Conservation (phyloP, 1,140 invertebrate genomes). For the Chrysopa pallens region DNA sequence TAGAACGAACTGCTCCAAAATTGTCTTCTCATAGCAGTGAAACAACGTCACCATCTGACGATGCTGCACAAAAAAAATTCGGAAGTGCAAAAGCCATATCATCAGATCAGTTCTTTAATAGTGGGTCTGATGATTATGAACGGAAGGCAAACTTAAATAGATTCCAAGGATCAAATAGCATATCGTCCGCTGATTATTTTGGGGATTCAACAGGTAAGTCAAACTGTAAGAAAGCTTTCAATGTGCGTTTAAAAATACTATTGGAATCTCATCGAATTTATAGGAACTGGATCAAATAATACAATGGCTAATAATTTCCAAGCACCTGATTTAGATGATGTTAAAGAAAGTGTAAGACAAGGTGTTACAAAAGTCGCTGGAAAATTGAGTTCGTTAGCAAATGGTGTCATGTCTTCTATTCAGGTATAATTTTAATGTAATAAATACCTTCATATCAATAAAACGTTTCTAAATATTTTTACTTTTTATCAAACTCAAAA, state of each 20-base stretch:
- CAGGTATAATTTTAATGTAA: slow-evolving; percentile 33
- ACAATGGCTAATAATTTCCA: slow-evolving; percentile 13
- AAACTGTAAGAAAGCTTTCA: background rate
- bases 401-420: slow-evolving; percentile 81
- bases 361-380: slow-evolving; percentile 95
- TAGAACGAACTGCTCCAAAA: no score
- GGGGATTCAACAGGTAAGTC: slow-evolving; percentile 33
- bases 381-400: slow-evolving; percentile 80
- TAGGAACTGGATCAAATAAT: slow-evolving; percentile 2
- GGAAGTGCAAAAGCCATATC: slow-evolving; percentile 93
- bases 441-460: no score
- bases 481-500: no score
- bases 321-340: slow-evolving; percentile 75
- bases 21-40: no score
- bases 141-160: slow-evolving; percentile 27
- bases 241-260: background rate
- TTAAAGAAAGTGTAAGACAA: slow-evolving; percentile 88
- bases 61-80: slow-evolving; percentile 84
- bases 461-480: no score
- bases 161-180: slow-evolving; percentile 82
- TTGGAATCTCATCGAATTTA: slow-evolving; percentile 1
- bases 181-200: slow-evolving; percentile 93
- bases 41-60: slow-evolving; percentile 7
- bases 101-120: slow-evolving; percentile 88
- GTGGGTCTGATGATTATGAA: slow-evolving; percentile 41